Conservation (phyloP, 2,113 vertebrate species). For the Kryptolebias marmoratus region DNA sequence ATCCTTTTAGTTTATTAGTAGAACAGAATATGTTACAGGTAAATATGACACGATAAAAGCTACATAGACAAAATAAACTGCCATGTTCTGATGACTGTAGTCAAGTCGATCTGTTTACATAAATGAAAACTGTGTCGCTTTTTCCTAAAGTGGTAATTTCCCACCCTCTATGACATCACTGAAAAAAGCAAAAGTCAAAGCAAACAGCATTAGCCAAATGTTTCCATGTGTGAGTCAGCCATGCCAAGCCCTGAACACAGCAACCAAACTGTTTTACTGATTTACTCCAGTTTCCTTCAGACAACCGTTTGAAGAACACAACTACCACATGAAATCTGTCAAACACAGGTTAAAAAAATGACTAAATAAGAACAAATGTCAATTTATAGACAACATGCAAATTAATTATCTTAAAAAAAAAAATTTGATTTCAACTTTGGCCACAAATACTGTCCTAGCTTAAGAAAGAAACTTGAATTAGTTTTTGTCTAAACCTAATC, state of each 20-base stretch:
- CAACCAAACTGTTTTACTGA: background rate
- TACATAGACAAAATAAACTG: background rate
- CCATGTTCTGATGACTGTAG: background rate
- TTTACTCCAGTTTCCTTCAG: background rate
- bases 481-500: background rate
- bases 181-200: background rate
- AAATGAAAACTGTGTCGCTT: background rate
- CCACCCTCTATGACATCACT: background rate
- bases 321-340: too few relatives aligned
- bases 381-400: background rate
- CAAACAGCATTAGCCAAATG: background rate
- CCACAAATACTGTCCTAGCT: background rate
- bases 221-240: slow-evolving; percentile 10
- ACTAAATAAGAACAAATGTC: background rate
- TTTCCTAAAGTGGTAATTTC: background rate
- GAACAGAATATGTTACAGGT: background rate
- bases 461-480: background rate
- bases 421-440: background rate
- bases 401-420: background rate
- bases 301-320: background rate
- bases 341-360: background rate
- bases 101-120: background rate
- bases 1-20: slow-evolving; percentile 13
- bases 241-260: background rate
- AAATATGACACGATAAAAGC: slow-evolving; percentile 1